A percentile compares a stretch with the other conserved stretches of the same genome.
phyloP scores from a whole-genome alignment of 2,797 vertebrate species.

The Manis javanica region DNA sequence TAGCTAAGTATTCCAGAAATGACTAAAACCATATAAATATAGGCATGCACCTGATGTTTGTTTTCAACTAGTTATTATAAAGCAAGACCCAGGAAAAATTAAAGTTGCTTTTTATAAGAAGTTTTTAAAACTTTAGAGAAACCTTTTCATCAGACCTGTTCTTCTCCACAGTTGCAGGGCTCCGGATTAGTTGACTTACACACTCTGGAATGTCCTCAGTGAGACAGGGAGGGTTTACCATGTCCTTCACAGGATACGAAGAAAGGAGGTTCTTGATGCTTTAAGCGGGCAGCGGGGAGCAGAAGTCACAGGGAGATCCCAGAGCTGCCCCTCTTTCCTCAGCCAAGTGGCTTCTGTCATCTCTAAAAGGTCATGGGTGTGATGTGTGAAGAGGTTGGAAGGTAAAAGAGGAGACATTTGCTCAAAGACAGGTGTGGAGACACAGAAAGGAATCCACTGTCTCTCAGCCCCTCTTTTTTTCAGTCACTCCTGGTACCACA shows the following conservation, averaged over 20 bases:
- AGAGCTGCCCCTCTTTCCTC: neutral
- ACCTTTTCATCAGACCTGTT: neutral
- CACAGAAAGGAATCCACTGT: no score
- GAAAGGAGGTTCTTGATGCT: neutral
- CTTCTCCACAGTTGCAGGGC: neutral
- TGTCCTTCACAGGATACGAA: no score
- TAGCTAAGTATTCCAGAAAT: constrained; percentile 41
- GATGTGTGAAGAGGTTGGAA: rapidly evolving
- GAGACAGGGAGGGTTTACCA: neutral
- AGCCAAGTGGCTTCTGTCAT: neutral
- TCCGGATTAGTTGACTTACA: neutral
- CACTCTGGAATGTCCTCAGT: neutral
- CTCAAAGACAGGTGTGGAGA: neutral
- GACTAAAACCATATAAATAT: constrained; percentile 17
- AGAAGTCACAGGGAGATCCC: neutral
- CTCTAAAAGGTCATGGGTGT: neutral
- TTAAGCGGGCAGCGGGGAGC: neutral
- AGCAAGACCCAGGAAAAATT: neutral
- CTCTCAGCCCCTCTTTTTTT: neutral
- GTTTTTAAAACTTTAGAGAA: neutral
- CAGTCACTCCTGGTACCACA: rapidly evolving
- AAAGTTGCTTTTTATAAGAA: neutral
- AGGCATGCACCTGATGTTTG: neutral
- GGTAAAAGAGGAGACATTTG: neutral
- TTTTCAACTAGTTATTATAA: constrained; percentile 5